Evolutionary conservation across 2,797 vertebrate species (phyloP), one percentile per base, ranked within the genome.

Genomic region (Mycteria americana): DNA sequence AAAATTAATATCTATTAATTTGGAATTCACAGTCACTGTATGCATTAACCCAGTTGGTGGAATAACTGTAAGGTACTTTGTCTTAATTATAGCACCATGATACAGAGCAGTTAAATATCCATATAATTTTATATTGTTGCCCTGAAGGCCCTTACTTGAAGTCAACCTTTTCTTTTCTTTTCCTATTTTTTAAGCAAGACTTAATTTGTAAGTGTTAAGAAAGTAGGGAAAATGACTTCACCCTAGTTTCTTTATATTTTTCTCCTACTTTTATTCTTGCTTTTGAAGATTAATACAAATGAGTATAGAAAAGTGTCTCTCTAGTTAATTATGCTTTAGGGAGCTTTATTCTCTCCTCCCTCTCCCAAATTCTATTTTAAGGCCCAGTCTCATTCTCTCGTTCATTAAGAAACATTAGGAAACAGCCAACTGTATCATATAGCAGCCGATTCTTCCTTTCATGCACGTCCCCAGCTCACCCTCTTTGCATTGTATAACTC

Each of bases 341-440:
- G 91, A 95, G 95, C 85, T 88, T 94, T 89, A 88, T 96, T 94
- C 91, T 92, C 53, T 85, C 54, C 69, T 87, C 46, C 65, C 83
- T 94, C 90, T 48, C n/a, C 28, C 87, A 79, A 83, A 73, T 85
- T 89, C 88, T 97, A 93, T 95, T 97, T 97, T 94, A 93, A 94
- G 90, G 72, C 62, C 59, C 22, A 45, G 41, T 88, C 54, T 94
- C 50, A 64, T 84, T 92, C 83, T 93, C 70, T 68, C 2, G 8
- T 95, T 97, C 97, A 96, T 96, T 96, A 97, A 76, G 89, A 95
- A 95, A 93, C 87, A 84, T 95, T 89, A 96, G 54, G 39, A 95
- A 97, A 97, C 88, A 90, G 59, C 59, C 73, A 89, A 92, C 72
- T 95, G 89, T 90, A 92, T 88, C 92, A 51, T 75, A 86, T 33